phyloP scores from a whole-genome alignment of 2,113 vertebrate genomes.

The Chloropsis hardwickii region DNA sequence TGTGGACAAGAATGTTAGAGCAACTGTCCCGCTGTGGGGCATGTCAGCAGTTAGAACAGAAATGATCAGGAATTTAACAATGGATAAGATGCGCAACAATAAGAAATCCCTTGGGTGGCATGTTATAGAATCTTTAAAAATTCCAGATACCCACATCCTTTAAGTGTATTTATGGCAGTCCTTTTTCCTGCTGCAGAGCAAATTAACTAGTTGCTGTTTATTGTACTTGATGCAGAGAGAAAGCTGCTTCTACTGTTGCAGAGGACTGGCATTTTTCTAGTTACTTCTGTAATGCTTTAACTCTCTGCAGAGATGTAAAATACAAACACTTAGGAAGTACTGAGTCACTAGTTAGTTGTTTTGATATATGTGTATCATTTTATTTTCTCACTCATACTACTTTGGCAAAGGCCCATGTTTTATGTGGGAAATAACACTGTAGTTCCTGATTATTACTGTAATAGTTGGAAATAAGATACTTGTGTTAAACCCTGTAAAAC shows the following conservation, averaged over 20 bases:
- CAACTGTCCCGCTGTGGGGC: slow-evolving; percentile 31
- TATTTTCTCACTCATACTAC: background rate
- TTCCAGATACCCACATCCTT: slow-evolving; percentile 14
- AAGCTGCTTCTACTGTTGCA: background rate
- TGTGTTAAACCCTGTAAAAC: background rate
- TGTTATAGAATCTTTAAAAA: slow-evolving; percentile 45
- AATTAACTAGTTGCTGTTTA: background rate
- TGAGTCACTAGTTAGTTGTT: background rate
- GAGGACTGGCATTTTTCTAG: background rate
- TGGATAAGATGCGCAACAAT: slow-evolving; percentile 32
- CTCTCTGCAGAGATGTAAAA: background rate
- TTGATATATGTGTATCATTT: background rate
- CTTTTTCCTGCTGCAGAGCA: background rate
- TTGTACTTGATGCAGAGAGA: background rate
- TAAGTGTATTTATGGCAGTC: background rate
- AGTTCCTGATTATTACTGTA: background rate
- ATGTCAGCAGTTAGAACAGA: slow-evolving; percentile 25
- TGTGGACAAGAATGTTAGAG: slow-evolving; percentile 11
- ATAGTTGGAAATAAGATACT: background rate
- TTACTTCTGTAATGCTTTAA: background rate
- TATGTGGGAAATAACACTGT: background rate
- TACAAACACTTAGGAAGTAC: background rate
- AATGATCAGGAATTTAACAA: slow-evolving; percentile 24
- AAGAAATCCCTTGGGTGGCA: slow-evolving; percentile 15
- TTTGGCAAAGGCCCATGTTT: background rate